These are phyloP conservation scores for Acomys russatus DNA, from an alignment of 2,797 vertebrate genomes.

Conservation along the genomic window DNA sequence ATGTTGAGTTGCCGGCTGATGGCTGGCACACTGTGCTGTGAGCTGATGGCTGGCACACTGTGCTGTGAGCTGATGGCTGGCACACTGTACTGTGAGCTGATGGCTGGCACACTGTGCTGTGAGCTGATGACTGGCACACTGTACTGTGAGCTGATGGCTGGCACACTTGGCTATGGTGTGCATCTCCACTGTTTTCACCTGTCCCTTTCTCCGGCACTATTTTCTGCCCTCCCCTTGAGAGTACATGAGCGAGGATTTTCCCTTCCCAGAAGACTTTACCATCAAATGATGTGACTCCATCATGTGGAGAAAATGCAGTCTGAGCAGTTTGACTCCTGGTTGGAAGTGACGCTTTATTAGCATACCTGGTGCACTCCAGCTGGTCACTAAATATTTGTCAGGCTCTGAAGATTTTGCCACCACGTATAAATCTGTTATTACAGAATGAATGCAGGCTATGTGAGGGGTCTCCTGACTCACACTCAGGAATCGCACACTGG, in stretches of 20 bases:
- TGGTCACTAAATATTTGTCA: constrained; percentile 41
- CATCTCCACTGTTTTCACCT: not conserved
- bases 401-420: not conserved
- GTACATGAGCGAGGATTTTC: not conserved
- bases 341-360: not conserved
- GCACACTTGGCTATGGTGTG: fast-evolving
- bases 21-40: fast-evolving
- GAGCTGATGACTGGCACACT: not conserved
- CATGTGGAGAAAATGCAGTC: not conserved
- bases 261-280: not conserved
- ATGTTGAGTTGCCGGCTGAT: not conserved
- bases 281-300: not conserved
- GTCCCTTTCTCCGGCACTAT: not conserved
- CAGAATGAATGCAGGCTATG: not conserved
- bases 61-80: not conserved
- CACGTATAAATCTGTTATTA: not conserved
- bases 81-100: not conserved
- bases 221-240: not conserved
- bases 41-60: too few species aligned
- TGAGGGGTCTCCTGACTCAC: constrained; percentile 5
- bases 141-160: not conserved
- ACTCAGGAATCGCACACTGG: not conserved
- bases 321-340: constrained; percentile 23
- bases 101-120: too few species aligned
- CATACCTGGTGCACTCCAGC: not conserved